phyloP scores from a whole-genome alignment of 2,797 vertebrate species.

The Paedocypris micromegethes region DNA sequence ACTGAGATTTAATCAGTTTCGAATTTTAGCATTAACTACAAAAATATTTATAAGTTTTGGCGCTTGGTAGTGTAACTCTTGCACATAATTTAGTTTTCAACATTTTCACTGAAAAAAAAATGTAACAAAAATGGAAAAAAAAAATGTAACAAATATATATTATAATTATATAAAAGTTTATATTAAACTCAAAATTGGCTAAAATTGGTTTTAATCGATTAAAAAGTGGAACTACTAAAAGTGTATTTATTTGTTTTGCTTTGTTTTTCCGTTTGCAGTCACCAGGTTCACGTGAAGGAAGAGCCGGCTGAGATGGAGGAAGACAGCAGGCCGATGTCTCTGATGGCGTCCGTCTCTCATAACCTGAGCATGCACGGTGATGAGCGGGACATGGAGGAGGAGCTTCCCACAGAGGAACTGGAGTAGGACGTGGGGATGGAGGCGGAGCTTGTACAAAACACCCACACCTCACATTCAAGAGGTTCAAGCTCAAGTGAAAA shows the following conservation, averaged over 20 bases:
- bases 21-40: too few relatives aligned
- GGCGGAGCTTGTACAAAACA: slow-evolving; percentile 50
- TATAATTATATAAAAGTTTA: too few relatives aligned
- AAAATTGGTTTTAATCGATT: too few relatives aligned
- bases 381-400: slow-evolving; percentile 92
- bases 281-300: slow-evolving; percentile 95
- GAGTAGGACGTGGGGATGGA: slow-evolving; percentile 63
- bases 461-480: slow-evolving; percentile 48
- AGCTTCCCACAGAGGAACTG: slow-evolving; percentile 84
- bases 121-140: too few relatives aligned
- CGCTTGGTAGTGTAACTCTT: too few relatives aligned
- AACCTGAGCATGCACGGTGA: slow-evolving; percentile 81
- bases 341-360: slow-evolving; percentile 80
- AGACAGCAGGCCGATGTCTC: slow-evolving; percentile 82
- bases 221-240: not conserved
- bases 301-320: slow-evolving; percentile 91
- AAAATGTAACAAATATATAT: too few relatives aligned
- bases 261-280: slow-evolving; percentile 62
- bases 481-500: slow-evolving; percentile 60
- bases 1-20: too few relatives aligned
- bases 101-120: too few relatives aligned
- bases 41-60: too few relatives aligned
- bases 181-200: too few relatives aligned
- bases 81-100: too few relatives aligned
- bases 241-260: not conserved